A percentile compares a stretch with the other conserved stretches of the same genome.
These are phyloP conservation scores for Drosophila sproati DNA, from an alignment of 1,140 invertebrate species.

Conservation along the genomic window DNA sequence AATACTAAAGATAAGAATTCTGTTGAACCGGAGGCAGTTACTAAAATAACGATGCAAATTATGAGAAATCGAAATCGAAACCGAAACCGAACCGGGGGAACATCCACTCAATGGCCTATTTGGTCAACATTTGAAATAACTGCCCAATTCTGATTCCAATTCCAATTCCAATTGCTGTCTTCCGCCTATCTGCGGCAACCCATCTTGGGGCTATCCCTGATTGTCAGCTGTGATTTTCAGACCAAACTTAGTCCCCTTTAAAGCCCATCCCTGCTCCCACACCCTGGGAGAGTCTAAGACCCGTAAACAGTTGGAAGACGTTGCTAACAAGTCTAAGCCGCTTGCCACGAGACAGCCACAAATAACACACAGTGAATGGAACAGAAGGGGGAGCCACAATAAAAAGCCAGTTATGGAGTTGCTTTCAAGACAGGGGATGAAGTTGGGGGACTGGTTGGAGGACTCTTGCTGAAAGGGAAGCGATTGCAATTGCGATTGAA, in stretches of 20 bases:
- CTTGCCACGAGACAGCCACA: slow-evolving; percentile 25
- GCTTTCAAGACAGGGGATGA: background rate
- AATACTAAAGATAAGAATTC: background rate
- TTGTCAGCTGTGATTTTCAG: slow-evolving; percentile 17
- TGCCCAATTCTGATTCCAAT: slow-evolving; percentile 19
- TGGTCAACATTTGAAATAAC: slow-evolving; percentile 21
- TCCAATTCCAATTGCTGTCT: slow-evolving; percentile 10
- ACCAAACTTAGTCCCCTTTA: slow-evolving; percentile 15
- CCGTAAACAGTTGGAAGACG: slow-evolving; percentile 56
- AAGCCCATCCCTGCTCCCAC: background rate
- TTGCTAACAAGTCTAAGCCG: slow-evolving; percentile 65
- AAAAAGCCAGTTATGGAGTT: slow-evolving; percentile 54
- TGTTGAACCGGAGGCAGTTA: background rate
- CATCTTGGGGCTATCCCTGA: slow-evolving; percentile 27
- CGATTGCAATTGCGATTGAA: slow-evolving; percentile 71
- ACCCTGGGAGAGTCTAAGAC: slow-evolving; percentile 32
- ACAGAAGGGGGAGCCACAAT: slow-evolving; percentile 55
- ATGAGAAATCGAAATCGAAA: slow-evolving; percentile 10
- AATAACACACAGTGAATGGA: slow-evolving; percentile 28
- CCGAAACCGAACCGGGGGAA: slow-evolving; percentile 4
- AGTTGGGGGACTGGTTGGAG: background rate
- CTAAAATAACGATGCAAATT: slow-evolving; percentile 14
- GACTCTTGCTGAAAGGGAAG: slow-evolving; percentile 17
- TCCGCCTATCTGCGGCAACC: slow-evolving; percentile 29
- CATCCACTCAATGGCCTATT: background rate